Conservation (phyloP, 2,888 invertebrate genomes). For the Lasioglossum vierecki region DNA sequence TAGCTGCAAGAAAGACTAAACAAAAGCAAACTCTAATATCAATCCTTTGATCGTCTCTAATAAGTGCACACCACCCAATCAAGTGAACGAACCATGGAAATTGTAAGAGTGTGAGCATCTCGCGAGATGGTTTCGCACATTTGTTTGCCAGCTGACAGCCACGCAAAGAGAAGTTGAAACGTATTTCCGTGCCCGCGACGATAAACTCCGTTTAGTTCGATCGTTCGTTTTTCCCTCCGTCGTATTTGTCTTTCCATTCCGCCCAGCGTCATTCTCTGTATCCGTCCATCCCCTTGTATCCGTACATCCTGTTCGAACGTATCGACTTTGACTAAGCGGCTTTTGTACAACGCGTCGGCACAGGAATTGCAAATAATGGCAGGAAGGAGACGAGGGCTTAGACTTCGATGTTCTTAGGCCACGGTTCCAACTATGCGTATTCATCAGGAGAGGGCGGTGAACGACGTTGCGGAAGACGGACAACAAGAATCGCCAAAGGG, state of each 20-base stretch:
- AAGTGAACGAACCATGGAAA: not conserved
- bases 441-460: constrained; percentile 33
- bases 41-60: too few relatives aligned
- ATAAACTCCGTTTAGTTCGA: constrained; percentile 30
- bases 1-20: too few relatives aligned
- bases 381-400: constrained; percentile 18
- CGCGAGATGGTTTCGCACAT: constrained; percentile 21
- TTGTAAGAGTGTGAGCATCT: not conserved
- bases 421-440: constrained; percentile 33
- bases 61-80: too few relatives aligned
- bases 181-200: constrained; percentile 26
- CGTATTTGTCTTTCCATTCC: constrained; percentile 29
- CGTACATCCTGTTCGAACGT: not conserved
- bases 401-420: constrained; percentile 24
- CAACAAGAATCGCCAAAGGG: not conserved
- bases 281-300: not conserved
- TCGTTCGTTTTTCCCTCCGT: constrained; percentile 32
- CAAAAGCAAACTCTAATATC: too few relatives aligned
- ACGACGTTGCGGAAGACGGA: constrained; percentile 7
- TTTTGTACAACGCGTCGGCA: constrained; percentile 31
- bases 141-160: constrained; percentile 34
- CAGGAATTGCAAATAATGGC: constrained; percentile 38
- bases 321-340: constrained; percentile 59
- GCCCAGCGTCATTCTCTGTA: not conserved
- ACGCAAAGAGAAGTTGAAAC: constrained; percentile 11